Evolutionary conservation across 2,797 vertebrate species (phyloP), one percentile per base, ranked within the genome.

Genomic region (Ptychobarbus kaznakovi): DNA sequence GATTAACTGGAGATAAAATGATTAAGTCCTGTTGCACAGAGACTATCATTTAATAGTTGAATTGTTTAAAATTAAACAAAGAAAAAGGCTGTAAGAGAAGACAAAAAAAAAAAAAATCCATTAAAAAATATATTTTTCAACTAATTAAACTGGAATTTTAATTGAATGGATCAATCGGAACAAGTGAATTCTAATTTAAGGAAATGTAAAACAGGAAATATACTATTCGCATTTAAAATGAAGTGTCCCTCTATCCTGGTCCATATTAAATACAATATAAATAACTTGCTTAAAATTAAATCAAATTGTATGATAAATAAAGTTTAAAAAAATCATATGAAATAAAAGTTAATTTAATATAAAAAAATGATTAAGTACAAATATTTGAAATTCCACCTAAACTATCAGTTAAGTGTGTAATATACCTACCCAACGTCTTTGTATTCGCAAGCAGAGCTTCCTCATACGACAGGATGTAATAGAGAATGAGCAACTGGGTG

Each of bases 381-480:
- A n/a, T 10, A 11, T 3, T 3, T 58, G 56, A 58, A 28, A 28
- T 63, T 13, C 13, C 13, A 28, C 12, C 61, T 63, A 28, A 28
- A 28, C 2, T 22, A 6, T 65, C 49, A 68, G 42, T 28, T 32
- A 7, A 12, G 22, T 61, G 61, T 72, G 38, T 80, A 22, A 35
- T 65, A 44, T 91, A 90, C 90, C 73, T 92, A 99, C 98, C 98
- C 81, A 99, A 93, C 16, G 97, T 95, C 95, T 99, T 99, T 1
- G 98, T 98, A 94, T 93, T 99, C 22, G 97, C 96, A 81, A 99
- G 92, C 56, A 99, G 96, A 35, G 97, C 97, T 90, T 99, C 98
- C 86, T 99, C 98, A 0, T 98, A 99, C 0, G 98, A 99, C 89
- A 99, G 93, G 87, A 99, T 96, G 0, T 99, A 99, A 91, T 99